Percentiles rank a stretch among this genome's conserved stretches.
Evolutionary conservation across 1,140 invertebrate genomes (phyloP).

Genomic region (Lineus longissimus): DNA sequence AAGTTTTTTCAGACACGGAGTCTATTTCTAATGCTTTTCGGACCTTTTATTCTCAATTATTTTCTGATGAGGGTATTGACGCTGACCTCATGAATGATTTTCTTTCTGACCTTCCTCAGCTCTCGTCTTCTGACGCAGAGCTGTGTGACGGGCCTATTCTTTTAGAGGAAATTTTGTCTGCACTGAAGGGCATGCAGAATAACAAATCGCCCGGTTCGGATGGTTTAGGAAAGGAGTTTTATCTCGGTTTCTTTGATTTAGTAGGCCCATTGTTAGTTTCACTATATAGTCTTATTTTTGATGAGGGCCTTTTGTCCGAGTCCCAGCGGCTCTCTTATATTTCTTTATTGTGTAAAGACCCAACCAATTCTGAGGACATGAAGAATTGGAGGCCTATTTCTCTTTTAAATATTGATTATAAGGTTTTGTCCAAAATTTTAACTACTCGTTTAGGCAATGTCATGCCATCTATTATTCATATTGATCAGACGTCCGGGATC

Average conservation of each 20-base stretch:
- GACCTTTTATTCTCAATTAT: constrained; percentile 26
- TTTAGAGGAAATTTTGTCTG: constrained; percentile 11
- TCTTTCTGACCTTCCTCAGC: constrained; percentile 22
- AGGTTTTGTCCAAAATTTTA: constrained; percentile 27
- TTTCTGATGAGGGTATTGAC: constrained; percentile 15
- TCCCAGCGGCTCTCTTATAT: constrained; percentile 24
- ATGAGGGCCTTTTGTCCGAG: constrained; percentile 12
- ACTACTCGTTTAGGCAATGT: constrained; percentile 17
- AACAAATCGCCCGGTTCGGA: constrained; percentile 28
- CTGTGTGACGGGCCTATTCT: constrained; percentile 17
- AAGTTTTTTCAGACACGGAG: constrained; percentile 6
- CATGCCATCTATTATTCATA: constrained; percentile 15
- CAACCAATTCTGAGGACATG: constrained; percentile 9
- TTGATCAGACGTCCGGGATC: constrained; percentile 27
- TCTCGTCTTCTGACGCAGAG: constrained; percentile 8
- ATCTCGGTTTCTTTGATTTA: constrained; percentile 23
- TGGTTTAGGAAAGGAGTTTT: constrained; percentile 26
- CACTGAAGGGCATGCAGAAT: constrained; percentile 17
- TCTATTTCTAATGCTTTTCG: constrained; percentile 20
- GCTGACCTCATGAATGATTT: constrained; percentile 11
- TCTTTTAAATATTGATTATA: constrained; percentile 29
- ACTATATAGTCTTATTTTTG: constrained; percentile 19
- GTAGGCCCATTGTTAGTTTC: constrained; percentile 18
- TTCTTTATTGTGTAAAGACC: constrained; percentile 26
- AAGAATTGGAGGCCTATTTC: constrained; percentile 28